A percentile compares a stretch with the other conserved stretches of the same genome.
Evolutionary conservation across 2,888 invertebrate species (phyloP).

Genomic region (Drosophila meridionalis): DNA sequence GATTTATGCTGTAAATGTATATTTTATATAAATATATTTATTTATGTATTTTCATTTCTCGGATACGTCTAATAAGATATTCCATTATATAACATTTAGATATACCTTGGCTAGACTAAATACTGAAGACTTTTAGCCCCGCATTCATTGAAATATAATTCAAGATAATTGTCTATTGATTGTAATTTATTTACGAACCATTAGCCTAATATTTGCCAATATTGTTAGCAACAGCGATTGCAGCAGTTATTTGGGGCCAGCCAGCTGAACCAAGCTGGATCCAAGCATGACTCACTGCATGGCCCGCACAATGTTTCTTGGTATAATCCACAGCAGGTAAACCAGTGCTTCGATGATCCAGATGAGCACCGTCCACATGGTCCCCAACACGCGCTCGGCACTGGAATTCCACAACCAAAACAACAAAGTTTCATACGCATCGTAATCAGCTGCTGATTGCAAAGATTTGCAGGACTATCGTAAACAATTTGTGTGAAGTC

Average conservation of each 20-base stretch:
- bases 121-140: neutral
- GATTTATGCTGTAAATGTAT: neutral
- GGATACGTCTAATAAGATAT: neutral
- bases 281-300: slow-evolving; percentile 30
- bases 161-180: neutral
- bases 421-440: slow-evolving; percentile 31
- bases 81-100: too few species aligned
- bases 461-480: neutral
- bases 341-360: slow-evolving; percentile 33
- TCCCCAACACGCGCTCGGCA: neutral
- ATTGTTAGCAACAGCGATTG: slow-evolving; percentile 2
- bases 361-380: slow-evolving; percentile 8
- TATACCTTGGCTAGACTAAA: neutral
- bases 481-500: neutral
- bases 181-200: neutral
- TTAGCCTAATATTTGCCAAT: neutral
- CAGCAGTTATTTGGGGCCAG: slow-evolving; percentile 27
- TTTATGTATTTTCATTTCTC: neutral
- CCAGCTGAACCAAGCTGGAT: slow-evolving; percentile 44
- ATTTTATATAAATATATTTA: neutral
- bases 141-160: neutral
- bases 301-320: slow-evolving; percentile 33
- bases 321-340: slow-evolving; percentile 40
- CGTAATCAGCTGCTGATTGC: neutral
- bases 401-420: slow-evolving; percentile 7